Percentiles rank a stretch among this genome's conserved stretches.
Evolutionary conservation across 2,888 invertebrate genomes (phyloP).

Genomic region (Loripinus fragilis): DNA sequence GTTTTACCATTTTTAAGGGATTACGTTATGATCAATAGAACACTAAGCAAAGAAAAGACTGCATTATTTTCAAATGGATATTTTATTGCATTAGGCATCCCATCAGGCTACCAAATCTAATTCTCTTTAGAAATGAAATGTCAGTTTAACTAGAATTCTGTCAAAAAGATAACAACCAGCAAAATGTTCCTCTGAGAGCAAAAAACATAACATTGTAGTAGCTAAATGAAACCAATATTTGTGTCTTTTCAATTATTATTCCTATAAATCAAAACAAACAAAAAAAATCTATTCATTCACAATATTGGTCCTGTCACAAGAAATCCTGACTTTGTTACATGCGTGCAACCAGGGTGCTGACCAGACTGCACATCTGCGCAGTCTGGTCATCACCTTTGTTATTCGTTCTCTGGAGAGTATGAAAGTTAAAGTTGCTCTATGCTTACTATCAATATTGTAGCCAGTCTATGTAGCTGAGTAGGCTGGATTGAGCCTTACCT

Average conservation of each 20-base stretch:
- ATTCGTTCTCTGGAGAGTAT: too few relatives aligned
- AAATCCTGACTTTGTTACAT: too few relatives aligned
- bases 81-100: constrained; percentile 5
- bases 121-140: constrained; percentile 3
- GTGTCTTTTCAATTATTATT: neutral
- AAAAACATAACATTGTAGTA: neutral
- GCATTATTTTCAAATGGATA: constrained; percentile 1
- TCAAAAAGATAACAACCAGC: neutral
- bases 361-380: too few relatives aligned
- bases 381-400: too few relatives aligned
- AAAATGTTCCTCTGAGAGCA: neutral
- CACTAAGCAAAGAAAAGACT: neutral
- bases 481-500: too few relatives aligned
- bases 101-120: neutral
- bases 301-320: too few relatives aligned
- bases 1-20: neutral
- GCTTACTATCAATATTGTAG: too few relatives aligned
- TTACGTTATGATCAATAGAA: neutral
- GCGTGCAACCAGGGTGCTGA: too few relatives aligned
- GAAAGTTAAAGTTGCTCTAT: too few relatives aligned
- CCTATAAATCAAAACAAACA: too few relatives aligned
- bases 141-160: constrained; percentile 1
- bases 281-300: too few relatives aligned
- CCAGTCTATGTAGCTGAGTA: too few relatives aligned
- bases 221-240: neutral